Conservation (phyloP, 2,888 invertebrate genomes). For the Euphydryas editha region DNA sequence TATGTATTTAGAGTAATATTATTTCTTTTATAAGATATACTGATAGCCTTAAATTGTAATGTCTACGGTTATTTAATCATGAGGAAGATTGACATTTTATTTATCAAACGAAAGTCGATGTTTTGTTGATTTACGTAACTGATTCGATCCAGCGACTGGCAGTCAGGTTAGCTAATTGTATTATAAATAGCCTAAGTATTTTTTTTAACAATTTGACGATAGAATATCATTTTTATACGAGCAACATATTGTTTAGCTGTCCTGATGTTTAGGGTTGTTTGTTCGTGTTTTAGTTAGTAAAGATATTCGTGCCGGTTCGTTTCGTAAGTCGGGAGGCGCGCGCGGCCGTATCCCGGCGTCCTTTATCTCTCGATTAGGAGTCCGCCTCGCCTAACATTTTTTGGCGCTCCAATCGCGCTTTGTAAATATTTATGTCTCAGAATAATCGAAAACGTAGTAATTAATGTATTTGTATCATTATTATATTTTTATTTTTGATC, state of each 20-base stretch:
- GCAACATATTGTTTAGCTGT: constrained; percentile 73
- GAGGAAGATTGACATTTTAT: constrained; percentile 57
- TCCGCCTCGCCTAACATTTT: constrained; percentile 72
- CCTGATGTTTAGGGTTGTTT: constrained; percentile 63
- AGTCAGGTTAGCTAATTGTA: constrained; percentile 70
- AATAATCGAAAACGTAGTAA: constrained; percentile 82
- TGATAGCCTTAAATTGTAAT: constrained; percentile 68
- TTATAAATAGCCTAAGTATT: constrained; percentile 56
- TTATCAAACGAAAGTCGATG: constrained; percentile 50
- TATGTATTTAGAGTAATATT: constrained; percentile 78
- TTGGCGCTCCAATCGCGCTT: constrained; percentile 77
- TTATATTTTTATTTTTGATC: constrained; percentile 84
- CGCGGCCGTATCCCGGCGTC: constrained; percentile 34
- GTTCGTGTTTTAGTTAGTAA: constrained; percentile 79
- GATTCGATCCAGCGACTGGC: constrained; percentile 64
- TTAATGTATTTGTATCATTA: constrained; percentile 83
- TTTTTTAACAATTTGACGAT: constrained; percentile 74
- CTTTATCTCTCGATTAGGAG: constrained; percentile 62
- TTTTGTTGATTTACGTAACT: constrained; percentile 58
- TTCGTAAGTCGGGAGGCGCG: constrained; percentile 37
- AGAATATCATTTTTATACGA: constrained; percentile 67
- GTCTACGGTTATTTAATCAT: constrained; percentile 69
- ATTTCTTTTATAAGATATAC: constrained; percentile 78
- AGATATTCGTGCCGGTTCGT: constrained; percentile 63
- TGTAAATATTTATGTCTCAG: constrained; percentile 84